Evolutionary conservation across 2,113 vertebrate species (phyloP), one percentile per base, ranked within the genome.

Genomic region (Sinocyclocheilus anshuiensis): DNA sequence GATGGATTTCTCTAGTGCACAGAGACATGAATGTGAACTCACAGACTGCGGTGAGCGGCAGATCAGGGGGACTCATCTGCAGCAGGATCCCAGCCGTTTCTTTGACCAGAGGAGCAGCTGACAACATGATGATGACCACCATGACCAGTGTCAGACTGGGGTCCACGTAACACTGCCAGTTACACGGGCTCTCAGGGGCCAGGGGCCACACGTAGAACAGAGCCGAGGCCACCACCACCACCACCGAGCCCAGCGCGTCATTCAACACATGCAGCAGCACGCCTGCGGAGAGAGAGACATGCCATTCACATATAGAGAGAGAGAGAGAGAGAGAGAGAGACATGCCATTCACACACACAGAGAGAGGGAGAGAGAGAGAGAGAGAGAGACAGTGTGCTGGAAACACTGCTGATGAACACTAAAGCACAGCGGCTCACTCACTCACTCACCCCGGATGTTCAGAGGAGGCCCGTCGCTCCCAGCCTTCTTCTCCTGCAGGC

Each of bases 111-210:
- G 96, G 95, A 67, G 94, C 94, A 9, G 95, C 95, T 0, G 96
- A 95, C 0, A 93, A 93, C 89, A 97, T 71, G 87, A 97, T 96
- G 86, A 97, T 96, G 90, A 93, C 15, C 80, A 97, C 95, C 96
- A 97, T 96, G 85, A 95, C 0, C 39, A 97, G 59, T 0, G 96
- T 96, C 84, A 97, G 92, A 90, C 95, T 94, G 53, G 96, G 96
- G 89, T 97, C 96, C 0, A 97, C 94, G 86, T 97, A 97, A 87
- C 96, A 97, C 90, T 97, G 92, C 96, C 96, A 97, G 72, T 97
- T 96, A 87, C 96, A 97, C 0, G 91, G 77, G 4, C 85, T 81
- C 4, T 86, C 22, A 0, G 0, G 0, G 0, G 16, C 36, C 92
- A 96, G 89, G 7, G 96, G 96, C 86, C n/a, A 29, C 3, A 84